These are phyloP conservation scores for Gymnocephalus cernua DNA, from an alignment of 2,113 vertebrate species.

Conservation along the genomic window DNA sequence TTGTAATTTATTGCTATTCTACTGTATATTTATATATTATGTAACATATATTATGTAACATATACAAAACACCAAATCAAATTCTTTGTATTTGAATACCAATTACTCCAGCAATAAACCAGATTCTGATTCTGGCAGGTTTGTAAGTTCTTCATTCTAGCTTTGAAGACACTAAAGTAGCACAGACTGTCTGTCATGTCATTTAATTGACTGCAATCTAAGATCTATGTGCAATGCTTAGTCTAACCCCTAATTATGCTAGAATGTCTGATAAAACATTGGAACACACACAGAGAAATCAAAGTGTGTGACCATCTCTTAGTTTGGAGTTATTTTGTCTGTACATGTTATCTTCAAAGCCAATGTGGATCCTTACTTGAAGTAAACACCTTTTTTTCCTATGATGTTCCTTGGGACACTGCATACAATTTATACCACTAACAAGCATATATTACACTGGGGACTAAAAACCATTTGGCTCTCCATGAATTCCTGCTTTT, in stretches of 20 bases:
- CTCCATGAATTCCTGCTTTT: conserved; percentile 49
- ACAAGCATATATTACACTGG: conserved; percentile 52
- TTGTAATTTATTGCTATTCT: no score
- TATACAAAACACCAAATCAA: no score
- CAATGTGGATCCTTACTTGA: conserved; percentile 40
- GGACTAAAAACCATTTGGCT: conserved; percentile 49
- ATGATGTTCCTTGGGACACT: conserved; percentile 18
- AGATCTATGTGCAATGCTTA: conserved; percentile 6
- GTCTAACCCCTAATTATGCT: background rate
- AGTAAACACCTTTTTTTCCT: conserved; percentile 42
- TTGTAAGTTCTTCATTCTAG: background rate
- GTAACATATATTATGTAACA: no score
- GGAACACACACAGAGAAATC: background rate
- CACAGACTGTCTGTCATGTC: background rate
- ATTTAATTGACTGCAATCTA: background rate
- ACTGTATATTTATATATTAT: no score
- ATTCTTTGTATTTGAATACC: no score
- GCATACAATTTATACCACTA: conserved; percentile 50
- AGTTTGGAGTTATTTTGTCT: conserved; percentile 17
- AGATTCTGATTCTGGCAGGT: no score
- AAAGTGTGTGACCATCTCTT: conserved; percentile 4
- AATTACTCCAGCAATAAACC: no score
- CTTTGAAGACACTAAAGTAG: background rate
- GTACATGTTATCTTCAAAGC: conserved; percentile 15
- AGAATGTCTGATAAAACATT: conserved; percentile 8